Evolutionary conservation across 53 echinoderm and acorn worm species (phyloP).

Genomic region (Crossaster papposus): DNA sequence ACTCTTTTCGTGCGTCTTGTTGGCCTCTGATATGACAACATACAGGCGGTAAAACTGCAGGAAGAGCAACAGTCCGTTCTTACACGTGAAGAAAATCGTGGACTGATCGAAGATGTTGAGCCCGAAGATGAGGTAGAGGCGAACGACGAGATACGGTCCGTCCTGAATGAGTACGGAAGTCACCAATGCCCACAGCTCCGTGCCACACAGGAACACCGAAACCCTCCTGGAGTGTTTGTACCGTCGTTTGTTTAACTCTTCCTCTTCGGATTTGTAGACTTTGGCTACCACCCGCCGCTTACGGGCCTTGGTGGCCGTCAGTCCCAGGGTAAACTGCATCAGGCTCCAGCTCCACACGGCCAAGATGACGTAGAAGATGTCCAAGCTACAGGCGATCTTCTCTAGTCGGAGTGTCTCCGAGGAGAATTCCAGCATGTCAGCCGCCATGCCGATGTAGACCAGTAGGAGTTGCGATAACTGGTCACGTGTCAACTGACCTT

Average conservation of each 20-base stretch:
- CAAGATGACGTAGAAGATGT: slow-evolving; percentile 73
- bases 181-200: slow-evolving; percentile 92
- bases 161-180: slow-evolving; percentile 82
- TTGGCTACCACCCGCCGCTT: slow-evolving; percentile 74
- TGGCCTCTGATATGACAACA: slow-evolving; percentile 77
- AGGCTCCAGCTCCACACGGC: slow-evolving; percentile 90
- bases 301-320: slow-evolving; percentile 84
- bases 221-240: slow-evolving; percentile 50
- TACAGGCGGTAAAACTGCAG: slow-evolving; percentile 84
- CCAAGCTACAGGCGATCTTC: slow-evolving; percentile 69
- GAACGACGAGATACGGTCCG: slow-evolving; percentile 81
- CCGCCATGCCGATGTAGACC: slow-evolving; percentile 97
- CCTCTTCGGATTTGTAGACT: slow-evolving; percentile 50
- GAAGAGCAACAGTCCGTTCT: slow-evolving; percentile 85
- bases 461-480: slow-evolving; percentile 91
- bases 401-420: slow-evolving; percentile 80
- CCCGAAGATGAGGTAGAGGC: slow-evolving; percentile 88
- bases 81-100: slow-evolving; percentile 97
- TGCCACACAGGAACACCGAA: slow-evolving; percentile 76
- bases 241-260: slow-evolving; percentile 43
- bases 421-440: slow-evolving; percentile 96
- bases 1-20: slow-evolving; percentile 60
- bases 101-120: slow-evolving; percentile 77
- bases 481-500: slow-evolving; percentile 89
- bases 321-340: slow-evolving; percentile 84